Evolutionary conservation across 2,113 vertebrate genomes (phyloP).

Genomic region (Sylvia atricapilla): DNA sequence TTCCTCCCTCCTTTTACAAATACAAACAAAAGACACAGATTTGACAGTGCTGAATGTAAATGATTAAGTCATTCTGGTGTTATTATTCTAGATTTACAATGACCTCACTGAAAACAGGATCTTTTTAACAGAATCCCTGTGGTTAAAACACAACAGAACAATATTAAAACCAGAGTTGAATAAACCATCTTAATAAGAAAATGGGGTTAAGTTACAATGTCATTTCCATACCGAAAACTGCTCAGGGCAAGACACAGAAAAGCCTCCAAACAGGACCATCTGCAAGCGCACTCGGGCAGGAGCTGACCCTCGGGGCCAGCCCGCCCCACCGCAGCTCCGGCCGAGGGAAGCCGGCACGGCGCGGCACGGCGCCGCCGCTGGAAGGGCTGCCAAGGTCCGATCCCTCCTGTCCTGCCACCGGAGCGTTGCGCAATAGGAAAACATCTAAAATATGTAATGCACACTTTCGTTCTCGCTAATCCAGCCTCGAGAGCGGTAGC

Average conservation of each 20-base stretch:
- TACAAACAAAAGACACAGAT: background rate
- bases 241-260: background rate
- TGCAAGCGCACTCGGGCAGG: background rate
- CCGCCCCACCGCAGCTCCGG: background rate
- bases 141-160: background rate
- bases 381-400: background rate
- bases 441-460: background rate
- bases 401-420: background rate
- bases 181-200: background rate
- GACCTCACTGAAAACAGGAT: background rate
- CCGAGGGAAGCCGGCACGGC: background rate
- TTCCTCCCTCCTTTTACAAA: background rate
- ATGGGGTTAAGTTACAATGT: background rate
- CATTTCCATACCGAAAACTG: background rate
- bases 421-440: background rate
- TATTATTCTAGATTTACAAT: background rate
- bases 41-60: background rate
- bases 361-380: background rate
- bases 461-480: background rate
- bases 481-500: background rate
- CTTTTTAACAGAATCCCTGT: background rate
- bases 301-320: accelerated
- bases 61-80: background rate
- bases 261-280: background rate
- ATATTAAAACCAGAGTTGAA: background rate